Base-by-base conservation (phyloP, 2,113 vertebrate genomes). In the Promerops cafer region DNA sequence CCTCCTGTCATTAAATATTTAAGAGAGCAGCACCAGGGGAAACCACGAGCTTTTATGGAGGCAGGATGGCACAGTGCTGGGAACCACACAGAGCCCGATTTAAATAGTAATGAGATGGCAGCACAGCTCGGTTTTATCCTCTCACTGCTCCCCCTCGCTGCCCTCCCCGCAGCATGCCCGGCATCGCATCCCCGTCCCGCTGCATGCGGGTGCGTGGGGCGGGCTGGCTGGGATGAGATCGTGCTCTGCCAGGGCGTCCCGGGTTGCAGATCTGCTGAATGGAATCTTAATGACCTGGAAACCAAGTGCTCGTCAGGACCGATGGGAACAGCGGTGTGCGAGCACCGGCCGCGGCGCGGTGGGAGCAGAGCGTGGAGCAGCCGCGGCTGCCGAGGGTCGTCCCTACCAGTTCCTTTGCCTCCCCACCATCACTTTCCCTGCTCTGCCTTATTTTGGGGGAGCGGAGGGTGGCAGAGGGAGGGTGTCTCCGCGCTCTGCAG, bases 1-100 rank as follows among this genome's bases (percentile, higher is more conserved):
- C 74, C 87, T 85, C 75, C 75, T 80, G 63, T 47, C 63, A 80
- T 97, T 80, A 95, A 96, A 83, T 54, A 95, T 94, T 93, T 82
- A 87, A 75, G 65, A 71, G 54, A 66, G 68, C 23, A 65, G 63
- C 47, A 77, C 59, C 1, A 1, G 59, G 83, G 72, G 49, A 84
- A 89, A 59, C 57, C 81, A 37, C 1, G 7, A 6, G 15, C 66
- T 90, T 93, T 92, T 82, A 47, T 61, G 1, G 5, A 76, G 66
- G 91, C 87, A 82, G 81, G 57, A 70, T 31, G 49, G 87, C 74
- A 33, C 74, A 76, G 89, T 1, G 15, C 64, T 82, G 78, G 84
- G 86, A 84, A 47, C n/a, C 87, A 71, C 2, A 0, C 52, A 20
- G 69, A 91, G 76, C 65, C 72, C 2, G 1, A n/a, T 61, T 79